Evolutionary conservation across 2,797 vertebrate genomes (phyloP).

Genomic region (Gallinago solitaria): DNA sequence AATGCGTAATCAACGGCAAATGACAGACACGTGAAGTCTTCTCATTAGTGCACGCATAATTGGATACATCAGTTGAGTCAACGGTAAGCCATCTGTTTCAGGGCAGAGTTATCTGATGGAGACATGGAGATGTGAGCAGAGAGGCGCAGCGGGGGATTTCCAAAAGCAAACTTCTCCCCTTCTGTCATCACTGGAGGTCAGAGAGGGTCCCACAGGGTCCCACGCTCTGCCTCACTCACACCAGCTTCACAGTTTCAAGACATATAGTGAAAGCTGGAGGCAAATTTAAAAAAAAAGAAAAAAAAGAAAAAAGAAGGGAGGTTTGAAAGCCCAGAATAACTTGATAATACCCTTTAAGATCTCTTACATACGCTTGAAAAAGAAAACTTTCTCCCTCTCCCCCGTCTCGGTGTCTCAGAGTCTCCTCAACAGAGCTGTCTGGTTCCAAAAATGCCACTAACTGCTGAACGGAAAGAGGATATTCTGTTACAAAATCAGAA

Average conservation of each 20-base stretch:
- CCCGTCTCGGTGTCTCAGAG: not conserved
- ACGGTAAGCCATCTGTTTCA: not conserved
- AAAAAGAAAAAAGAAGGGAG: not conserved
- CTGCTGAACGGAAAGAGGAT: slow-evolving; percentile 14
- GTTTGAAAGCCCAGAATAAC: slow-evolving; percentile 3
- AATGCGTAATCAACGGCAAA: not conserved
- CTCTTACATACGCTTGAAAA: not conserved
- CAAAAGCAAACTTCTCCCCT: not conserved
- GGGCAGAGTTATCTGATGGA: not conserved
- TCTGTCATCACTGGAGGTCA: not conserved
- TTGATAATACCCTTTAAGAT: not conserved
- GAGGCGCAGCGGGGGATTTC: not conserved
- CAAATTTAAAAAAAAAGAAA: not conserved
- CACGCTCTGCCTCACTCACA: not conserved
- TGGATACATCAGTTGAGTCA: not conserved
- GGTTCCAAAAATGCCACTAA: not conserved
- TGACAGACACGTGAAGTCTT: not conserved
- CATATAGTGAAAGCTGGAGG: not conserved
- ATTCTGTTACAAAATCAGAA: slow-evolving; percentile 26
- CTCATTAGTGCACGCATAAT: not conserved
- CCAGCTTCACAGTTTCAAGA: not conserved
- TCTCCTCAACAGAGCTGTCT: not conserved
- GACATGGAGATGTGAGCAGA: not conserved
- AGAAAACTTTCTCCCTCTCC: not conserved
- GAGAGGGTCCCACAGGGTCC: not conserved